phyloP scores from a whole-genome alignment of 2,113 vertebrate species.

The Azemiops feae region DNA sequence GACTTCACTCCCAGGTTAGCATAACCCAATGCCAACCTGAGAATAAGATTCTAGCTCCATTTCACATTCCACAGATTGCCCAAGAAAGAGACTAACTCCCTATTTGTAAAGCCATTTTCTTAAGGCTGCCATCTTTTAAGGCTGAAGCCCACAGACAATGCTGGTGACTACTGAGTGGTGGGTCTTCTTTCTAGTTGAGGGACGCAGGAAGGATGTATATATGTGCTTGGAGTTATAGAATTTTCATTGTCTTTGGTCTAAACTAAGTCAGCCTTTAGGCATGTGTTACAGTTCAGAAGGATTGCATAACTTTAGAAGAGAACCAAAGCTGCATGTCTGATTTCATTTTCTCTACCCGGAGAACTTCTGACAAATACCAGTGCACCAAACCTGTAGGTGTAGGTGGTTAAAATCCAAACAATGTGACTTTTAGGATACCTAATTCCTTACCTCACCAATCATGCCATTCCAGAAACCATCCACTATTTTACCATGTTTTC shows the following conservation, averaged over 20 bases:
- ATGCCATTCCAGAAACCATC: slow-evolving; percentile 97
- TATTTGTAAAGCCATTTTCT: not conserved
- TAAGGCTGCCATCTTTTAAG: not conserved
- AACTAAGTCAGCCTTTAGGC: not conserved
- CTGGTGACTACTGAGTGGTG: not conserved
- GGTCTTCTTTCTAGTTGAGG: not conserved
- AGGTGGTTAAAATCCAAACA: not conserved
- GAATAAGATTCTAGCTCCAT: not conserved
- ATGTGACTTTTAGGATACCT: not conserved
- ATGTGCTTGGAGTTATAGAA: not conserved
- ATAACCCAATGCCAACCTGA: too few species aligned
- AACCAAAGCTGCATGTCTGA: not conserved
- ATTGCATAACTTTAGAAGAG: not conserved
- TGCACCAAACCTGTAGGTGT: not conserved
- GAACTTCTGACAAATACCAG: not conserved
- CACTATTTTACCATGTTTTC: slow-evolving; percentile 94
- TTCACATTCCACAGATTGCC: not conserved
- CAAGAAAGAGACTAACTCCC: not conserved
- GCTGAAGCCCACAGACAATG: not conserved
- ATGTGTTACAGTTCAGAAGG: not conserved
- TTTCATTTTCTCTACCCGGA: not conserved
- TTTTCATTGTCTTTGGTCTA: not conserved
- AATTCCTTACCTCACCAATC: slow-evolving; percentile 90
- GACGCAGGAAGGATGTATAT: not conserved
- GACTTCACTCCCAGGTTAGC: not conserved